A percentile compares a stretch with the other conserved stretches of the same genome.
These are phyloP conservation scores for Theocolax elegans DNA, from an alignment of 1,140 invertebrate genomes.

Conservation along the genomic window DNA sequence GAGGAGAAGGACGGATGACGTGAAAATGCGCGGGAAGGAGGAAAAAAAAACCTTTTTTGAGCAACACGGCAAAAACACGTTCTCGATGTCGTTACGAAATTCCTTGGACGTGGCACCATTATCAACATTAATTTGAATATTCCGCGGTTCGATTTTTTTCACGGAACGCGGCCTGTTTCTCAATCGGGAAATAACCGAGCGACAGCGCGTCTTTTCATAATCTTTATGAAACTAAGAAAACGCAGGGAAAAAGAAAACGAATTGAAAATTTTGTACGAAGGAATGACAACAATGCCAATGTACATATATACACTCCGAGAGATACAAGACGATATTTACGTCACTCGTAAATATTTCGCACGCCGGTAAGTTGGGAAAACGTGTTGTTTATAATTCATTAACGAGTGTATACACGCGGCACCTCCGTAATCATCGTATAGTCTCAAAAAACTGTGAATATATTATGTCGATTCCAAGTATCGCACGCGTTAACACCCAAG, in stretches of 20 bases:
- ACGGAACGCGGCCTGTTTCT: too few relatives aligned
- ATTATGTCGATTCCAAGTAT: constrained; percentile 1
- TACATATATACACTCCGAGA: too few relatives aligned
- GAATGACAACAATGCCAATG: too few relatives aligned
- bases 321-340: too few relatives aligned
- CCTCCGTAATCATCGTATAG: background rate
- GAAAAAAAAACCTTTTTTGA: background rate
- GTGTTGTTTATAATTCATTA: constrained; percentile 28
- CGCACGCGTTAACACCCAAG: constrained; percentile 24
- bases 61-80: constrained; percentile 14
- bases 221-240: too few relatives aligned
- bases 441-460: constrained; percentile 2
- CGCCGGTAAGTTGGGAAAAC: too few relatives aligned
- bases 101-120: constrained; percentile 17
- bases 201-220: too few relatives aligned
- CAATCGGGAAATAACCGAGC: too few relatives aligned
- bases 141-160: background rate
- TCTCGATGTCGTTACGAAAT: constrained; percentile 21
- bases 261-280: too few relatives aligned
- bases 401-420: constrained; percentile 14
- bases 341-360: too few relatives aligned
- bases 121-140: constrained; percentile 30
- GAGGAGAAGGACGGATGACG: constrained; percentile 2
- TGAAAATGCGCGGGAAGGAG: constrained; percentile 20
- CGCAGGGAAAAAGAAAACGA: too few relatives aligned